Evolutionary conservation across 2,113 vertebrate species (phyloP).

Genomic region (Rhea pennata): DNA sequence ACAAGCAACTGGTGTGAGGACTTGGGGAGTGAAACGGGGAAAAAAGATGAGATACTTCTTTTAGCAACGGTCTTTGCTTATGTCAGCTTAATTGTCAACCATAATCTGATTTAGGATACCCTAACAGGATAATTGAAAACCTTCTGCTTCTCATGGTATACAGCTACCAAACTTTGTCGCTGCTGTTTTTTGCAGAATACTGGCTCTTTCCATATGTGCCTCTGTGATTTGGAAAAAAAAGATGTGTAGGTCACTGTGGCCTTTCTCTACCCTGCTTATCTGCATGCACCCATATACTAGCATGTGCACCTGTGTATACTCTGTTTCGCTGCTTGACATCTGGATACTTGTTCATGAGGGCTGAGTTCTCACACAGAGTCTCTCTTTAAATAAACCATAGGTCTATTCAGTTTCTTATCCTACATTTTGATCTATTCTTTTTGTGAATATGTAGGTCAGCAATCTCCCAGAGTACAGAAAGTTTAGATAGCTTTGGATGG

Average conservation of each 20-base stretch:
- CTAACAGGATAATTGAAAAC: background rate
- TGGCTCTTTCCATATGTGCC: background rate
- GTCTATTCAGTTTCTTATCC: background rate
- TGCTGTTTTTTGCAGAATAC: background rate
- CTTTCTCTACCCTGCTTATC: background rate
- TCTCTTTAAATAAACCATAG: background rate
- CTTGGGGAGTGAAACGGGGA: background rate
- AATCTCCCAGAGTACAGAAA: background rate
- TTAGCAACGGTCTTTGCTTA: background rate
- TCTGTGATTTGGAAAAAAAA: background rate
- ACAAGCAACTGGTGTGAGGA: background rate
- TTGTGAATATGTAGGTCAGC: background rate
- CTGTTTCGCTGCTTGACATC: background rate
- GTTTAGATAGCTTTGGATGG: background rate
- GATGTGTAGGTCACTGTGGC: background rate
- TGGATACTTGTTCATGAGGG: background rate
- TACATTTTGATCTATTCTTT: background rate
- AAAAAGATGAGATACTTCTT: conserved; percentile 16
- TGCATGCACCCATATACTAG: background rate
- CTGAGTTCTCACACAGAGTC: background rate
- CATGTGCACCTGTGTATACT: accelerated
- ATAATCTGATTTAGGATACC: background rate
- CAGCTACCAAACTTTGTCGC: accelerated
- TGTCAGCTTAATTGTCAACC: background rate
- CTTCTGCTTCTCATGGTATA: background rate